A percentile compares a stretch with the other conserved stretches of the same genome.
Conservation (phyloP, 2,888 invertebrate species). For the Spodoptera exigua region DNA sequence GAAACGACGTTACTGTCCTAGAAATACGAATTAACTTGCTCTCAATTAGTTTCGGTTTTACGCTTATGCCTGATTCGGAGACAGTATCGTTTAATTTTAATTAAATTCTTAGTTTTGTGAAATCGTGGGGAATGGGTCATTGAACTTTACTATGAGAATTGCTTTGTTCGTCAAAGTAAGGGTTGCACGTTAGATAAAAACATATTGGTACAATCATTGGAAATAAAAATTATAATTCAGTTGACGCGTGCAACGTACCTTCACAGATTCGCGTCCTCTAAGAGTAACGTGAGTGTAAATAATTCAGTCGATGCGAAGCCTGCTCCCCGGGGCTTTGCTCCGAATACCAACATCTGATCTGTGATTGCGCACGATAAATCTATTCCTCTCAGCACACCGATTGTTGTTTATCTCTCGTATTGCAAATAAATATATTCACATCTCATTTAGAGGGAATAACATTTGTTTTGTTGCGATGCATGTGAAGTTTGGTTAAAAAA, state of each 20-base stretch:
- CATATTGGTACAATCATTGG: constrained; percentile 5
- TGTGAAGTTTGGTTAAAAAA: constrained; percentile 40
- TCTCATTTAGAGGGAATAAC: constrained; percentile 40
- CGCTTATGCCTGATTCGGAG: too few species aligned
- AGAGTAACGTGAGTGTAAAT: constrained; percentile 81
- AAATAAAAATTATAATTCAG: constrained; percentile 67
- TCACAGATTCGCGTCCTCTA: constrained; percentile 51
- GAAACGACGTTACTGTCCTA: too few species aligned
- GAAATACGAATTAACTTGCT: too few species aligned
- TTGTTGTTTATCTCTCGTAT: constrained; percentile 66
- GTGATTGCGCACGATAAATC: constrained; percentile 85
- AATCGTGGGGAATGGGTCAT: neutral
- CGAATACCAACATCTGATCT: constrained; percentile 87
- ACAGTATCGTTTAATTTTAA: too few species aligned
- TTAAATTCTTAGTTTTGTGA: neutral
- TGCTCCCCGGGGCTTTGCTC: constrained; percentile 78
- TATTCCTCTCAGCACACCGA: constrained; percentile 72
- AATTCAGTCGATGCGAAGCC: constrained; percentile 82
- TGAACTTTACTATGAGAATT: too few species aligned
- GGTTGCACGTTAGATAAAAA: neutral
- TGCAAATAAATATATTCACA: constrained; percentile 47
- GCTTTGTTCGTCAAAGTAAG: neutral
- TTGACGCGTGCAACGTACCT: constrained; percentile 56
- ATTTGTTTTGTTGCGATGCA: constrained; percentile 38
- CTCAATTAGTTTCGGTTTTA: too few species aligned